phyloP scores from a whole-genome alignment of 2,113 vertebrate species.

The Semnopithecus entellus region DNA sequence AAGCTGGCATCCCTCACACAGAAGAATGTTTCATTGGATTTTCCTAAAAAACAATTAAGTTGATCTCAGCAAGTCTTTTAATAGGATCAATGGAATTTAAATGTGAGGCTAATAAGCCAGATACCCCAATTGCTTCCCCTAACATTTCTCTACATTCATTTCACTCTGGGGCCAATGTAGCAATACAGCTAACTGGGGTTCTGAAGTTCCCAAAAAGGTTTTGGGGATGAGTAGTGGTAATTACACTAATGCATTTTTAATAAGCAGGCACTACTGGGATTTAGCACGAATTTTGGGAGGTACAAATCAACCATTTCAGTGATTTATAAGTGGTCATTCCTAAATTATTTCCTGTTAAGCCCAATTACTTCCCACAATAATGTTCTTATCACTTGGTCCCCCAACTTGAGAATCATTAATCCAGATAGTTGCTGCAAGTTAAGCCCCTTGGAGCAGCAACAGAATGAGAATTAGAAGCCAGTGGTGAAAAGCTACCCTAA shows the following conservation, averaged over 20 bases:
- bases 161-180: constrained; percentile 3
- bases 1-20: constrained; percentile 58
- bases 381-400: constrained; percentile 26
- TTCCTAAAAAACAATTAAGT: constrained; percentile 52
- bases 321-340: constrained; percentile 60
- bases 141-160: constrained; percentile 19
- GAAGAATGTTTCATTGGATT: constrained; percentile 60
- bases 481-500: not conserved
- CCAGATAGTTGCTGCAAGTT: constrained; percentile 14
- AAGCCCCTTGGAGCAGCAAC: not conserved
- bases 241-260: constrained; percentile 75
- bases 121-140: constrained; percentile 31
- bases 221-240: constrained; percentile 32
- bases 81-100: constrained; percentile 48
- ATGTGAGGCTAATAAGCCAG: constrained; percentile 61
- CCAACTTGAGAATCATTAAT: constrained; percentile 62
- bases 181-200: constrained; percentile 27
- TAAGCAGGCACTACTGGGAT: constrained; percentile 67
- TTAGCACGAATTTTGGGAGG: constrained; percentile 56
- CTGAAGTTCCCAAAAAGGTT: constrained; percentile 40
- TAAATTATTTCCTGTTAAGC: constrained; percentile 62
- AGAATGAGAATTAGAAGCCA: not conserved
- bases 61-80: constrained; percentile 73
- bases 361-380: constrained; percentile 51
- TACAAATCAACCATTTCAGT: constrained; percentile 51